Evolutionary conservation across 2,113 vertebrate species (phyloP), one percentile per base, ranked within the genome.

Genomic region (Vulpes ferrilata): DNA sequence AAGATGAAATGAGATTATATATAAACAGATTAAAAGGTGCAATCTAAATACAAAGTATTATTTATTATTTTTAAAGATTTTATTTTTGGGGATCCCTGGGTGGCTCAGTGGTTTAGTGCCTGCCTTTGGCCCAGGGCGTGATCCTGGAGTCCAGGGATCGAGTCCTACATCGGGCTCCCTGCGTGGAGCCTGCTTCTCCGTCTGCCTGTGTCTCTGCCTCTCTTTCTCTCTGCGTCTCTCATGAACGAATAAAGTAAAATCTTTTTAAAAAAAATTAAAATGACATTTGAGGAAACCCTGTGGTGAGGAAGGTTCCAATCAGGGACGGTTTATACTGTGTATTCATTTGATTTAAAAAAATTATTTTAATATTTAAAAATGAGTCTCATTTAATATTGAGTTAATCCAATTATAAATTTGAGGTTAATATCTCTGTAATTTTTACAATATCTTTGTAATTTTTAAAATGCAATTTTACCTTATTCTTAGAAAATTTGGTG

Each of bases 361-460:
- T 78, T 89, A 81, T 79, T 95, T 85, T 79, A 81, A 59, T 92
- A 85, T 76, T 81, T 81, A 51, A 86, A 91, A 95, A 65, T 35
- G 13, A 93, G 53, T 81, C 32, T 57, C 0, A 69, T 90, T 85
- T 78, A 84, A 25, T 74, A 11, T 23, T 74, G 16, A 20, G 5
- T 65, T 84, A 87, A 78, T 62, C 64, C 79, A 90, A 71, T 88
- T 82, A 53, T 76, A 89, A 64, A 62, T 81, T 93, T 88, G 19
- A 15, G 82, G 10, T 90, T 82, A 78, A 35, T 91, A 17, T 71
- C 38, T 88, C 87, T 78, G 15, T 65, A 85, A 43, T 43, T 43
- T 43, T 43, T 43, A 43, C 43, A 43, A 43, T 43, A 43, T 7
- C 71, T 69, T 87, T 89, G 30, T 90, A 60, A 60, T 95, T 95